Conservation (phyloP, 2,888 invertebrate species). For the Cephalotes varians region DNA sequence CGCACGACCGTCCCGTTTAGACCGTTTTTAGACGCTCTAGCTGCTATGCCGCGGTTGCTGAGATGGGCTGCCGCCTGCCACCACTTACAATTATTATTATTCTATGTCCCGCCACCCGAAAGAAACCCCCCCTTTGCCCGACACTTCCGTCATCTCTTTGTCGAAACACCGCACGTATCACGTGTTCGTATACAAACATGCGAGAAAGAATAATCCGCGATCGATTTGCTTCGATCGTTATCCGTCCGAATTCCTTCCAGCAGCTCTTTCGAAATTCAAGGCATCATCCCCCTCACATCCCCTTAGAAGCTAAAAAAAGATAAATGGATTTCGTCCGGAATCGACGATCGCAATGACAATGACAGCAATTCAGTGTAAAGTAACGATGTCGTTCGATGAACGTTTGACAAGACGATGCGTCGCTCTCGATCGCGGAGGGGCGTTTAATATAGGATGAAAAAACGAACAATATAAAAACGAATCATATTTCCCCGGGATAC, state of each 20-base stretch:
- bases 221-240: slow-evolving; percentile 30
- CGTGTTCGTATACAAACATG: slow-evolving; percentile 69
- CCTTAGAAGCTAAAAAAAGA: slow-evolving; percentile 10
- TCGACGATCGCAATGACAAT: slow-evolving; percentile 76
- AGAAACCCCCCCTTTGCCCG: slow-evolving; percentile 44
- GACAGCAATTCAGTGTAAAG: slow-evolving; percentile 66
- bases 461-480: not conserved
- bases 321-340: slow-evolving; percentile 65
- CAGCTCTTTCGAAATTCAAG: slow-evolving; percentile 41
- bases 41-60: slow-evolving; percentile 84
- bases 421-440: slow-evolving; percentile 35
- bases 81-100: slow-evolving; percentile 82
- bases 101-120: slow-evolving; percentile 67
- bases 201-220: slow-evolving; percentile 45
- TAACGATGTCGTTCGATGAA: slow-evolving; percentile 44
- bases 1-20: slow-evolving; percentile 80
- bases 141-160: slow-evolving; percentile 48
- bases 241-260: slow-evolving; percentile 54
- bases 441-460: slow-evolving; percentile 21
- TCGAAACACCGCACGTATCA: slow-evolving; percentile 73
- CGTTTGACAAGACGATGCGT: slow-evolving; percentile 40
- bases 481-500: slow-evolving; percentile 16
- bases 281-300: slow-evolving; percentile 29
- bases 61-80: slow-evolving; percentile 84
- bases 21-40: slow-evolving; percentile 78